Evolutionary conservation across 2,888 invertebrate genomes (phyloP), one percentile per base, ranked within the genome.

Genomic region (Ceratothoa steindachneri): DNA sequence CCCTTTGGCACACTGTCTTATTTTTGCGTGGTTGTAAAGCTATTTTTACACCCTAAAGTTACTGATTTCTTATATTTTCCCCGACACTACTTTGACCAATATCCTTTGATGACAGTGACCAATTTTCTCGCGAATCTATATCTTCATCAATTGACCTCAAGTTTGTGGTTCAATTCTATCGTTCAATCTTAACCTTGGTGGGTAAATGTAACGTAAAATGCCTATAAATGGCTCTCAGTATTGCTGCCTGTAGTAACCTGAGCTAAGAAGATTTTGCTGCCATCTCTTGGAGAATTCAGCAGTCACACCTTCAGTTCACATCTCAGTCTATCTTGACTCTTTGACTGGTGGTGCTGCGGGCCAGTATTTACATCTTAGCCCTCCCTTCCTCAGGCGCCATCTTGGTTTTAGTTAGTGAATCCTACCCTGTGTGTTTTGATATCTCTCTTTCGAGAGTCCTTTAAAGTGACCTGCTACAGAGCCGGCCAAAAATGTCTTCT

Each of bases 191-290:
- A 15, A 15, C 41, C 15, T 41, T 41, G 7, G 41, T 41, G 7
- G 41, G 41, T 41, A 41, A 41, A 5, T 41, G 41, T 41, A 24
- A 22, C 12, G 19, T 60, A 7, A 12, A 24, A 60, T 60, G 60
- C 24, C 60, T 60, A 60, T 60, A 60, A 60, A 60, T 60, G 60
- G 60, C 24, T 60, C 22, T 22, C 9, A 60, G 27, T 24, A 60
- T 24, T 60, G 60, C 27, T 60, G 60, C 60, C 60, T 60, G 60
- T 60, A 60, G 60, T 60, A 60, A 60, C 60, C 24, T 60, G 60
- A 60, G 60, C 19, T 60, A 24, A 24, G n/a, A n/a, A n/a, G 9
- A 60, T 60, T 60, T 12, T 60, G 24, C 60, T 60, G 60, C 60
- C 60, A 60, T 60, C 60, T 60, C 24, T 24, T 60, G 60, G 60